Evolutionary conservation across 2,888 invertebrate species (phyloP).

Genomic region (Tipula unca): DNA sequence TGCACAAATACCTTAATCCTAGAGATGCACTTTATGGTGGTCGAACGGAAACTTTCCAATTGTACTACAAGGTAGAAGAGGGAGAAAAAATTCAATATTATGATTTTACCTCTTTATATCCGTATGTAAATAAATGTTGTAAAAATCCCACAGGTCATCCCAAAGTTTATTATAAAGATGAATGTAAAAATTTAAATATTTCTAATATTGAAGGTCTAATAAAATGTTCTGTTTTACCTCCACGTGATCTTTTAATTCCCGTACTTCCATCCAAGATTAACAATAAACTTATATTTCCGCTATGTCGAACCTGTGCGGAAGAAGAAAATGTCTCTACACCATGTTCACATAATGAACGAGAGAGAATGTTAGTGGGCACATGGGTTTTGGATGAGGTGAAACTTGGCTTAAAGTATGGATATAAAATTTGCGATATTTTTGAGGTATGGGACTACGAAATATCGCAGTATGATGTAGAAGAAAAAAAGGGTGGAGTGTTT

Average conservation of each 20-base stretch:
- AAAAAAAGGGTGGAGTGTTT: neutral
- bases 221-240: too few relatives aligned
- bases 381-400: neutral
- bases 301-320: neutral
- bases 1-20: neutral
- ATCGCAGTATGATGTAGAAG: too few relatives aligned
- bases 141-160: neutral
- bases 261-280: neutral
- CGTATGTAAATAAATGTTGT: neutral
- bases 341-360: neutral
- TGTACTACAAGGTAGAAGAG: too few relatives aligned
- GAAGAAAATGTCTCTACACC: neutral
- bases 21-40: too few relatives aligned
- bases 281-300: neutral
- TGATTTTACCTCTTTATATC: neutral
- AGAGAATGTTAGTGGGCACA: neutral
- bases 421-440: neutral
- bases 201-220: too few relatives aligned
- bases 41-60: too few relatives aligned
- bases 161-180: too few relatives aligned
- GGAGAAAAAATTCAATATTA: too few relatives aligned
- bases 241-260: neutral
- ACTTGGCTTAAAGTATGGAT: neutral
- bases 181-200: too few relatives aligned
- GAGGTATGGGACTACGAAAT: neutral